phyloP scores from a whole-genome alignment of 2,888 invertebrate species.

The Anoncus sp. region DNA sequence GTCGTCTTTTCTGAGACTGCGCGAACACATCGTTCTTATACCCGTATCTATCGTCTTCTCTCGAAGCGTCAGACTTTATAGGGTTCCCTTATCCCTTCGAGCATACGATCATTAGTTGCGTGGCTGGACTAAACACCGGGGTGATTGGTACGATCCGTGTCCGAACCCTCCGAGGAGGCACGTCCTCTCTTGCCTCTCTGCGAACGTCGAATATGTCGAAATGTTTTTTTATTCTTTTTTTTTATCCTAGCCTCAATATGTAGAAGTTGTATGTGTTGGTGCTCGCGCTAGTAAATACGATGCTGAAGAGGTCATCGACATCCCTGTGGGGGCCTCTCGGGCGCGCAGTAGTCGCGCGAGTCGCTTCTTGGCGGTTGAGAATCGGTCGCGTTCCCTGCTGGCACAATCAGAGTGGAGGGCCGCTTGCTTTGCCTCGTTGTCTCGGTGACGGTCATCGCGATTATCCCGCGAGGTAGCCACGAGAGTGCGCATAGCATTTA shows the following conservation, averaged over 20 bases:
- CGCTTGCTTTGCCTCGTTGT: not conserved
- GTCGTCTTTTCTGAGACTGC: constrained; percentile 9
- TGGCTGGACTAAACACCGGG: constrained; percentile 44
- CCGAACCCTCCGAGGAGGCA: constrained; percentile 51
- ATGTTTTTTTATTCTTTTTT: not conserved
- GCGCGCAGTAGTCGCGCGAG: constrained; percentile 5
- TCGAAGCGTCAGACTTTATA: not conserved
- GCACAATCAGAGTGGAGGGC: constrained; percentile 12
- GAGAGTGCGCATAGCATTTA: constrained; percentile 20
- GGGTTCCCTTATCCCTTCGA: constrained; percentile 29
- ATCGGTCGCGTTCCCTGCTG: not conserved
- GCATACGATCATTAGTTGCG: constrained; percentile 52
- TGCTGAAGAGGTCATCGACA: constrained; percentile 74
- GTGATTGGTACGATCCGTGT: constrained; percentile 47
- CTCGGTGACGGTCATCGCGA: constrained; percentile 62
- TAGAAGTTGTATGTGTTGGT: constrained; percentile 13
- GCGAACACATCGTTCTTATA: constrained; percentile 7
- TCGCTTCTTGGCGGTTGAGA: not conserved
- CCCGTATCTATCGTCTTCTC: constrained; percentile 11
- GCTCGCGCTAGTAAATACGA: not conserved
- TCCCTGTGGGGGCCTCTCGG: constrained; percentile 39
- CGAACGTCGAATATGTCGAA: constrained; percentile 14
- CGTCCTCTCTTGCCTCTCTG: constrained; percentile 24
- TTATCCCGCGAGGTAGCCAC: constrained; percentile 31
- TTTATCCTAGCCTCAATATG: not conserved